Conservation (phyloP, 2,888 invertebrate genomes). For the Fragum whitleyi region DNA sequence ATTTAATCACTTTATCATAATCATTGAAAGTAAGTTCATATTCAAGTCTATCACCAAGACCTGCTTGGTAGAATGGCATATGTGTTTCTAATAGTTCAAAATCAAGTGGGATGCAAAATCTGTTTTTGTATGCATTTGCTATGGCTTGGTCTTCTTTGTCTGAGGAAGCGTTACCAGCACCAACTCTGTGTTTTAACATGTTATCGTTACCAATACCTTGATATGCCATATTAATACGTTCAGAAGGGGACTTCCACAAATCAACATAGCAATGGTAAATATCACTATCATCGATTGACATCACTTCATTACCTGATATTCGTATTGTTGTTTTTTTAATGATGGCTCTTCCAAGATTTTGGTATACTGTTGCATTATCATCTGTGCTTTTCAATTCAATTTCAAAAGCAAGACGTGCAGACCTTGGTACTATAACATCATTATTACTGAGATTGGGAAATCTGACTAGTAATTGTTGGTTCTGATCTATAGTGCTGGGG, state of each 20-base stretch:
- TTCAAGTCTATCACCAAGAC: conserved; percentile 48
- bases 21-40: conserved; percentile 49
- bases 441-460: conserved; percentile 60
- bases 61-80: conserved; percentile 51
- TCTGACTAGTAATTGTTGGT: conserved; percentile 59
- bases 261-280: conserved; percentile 55
- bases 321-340: conserved; percentile 58
- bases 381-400: conserved; percentile 47
- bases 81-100: conserved; percentile 42
- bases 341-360: conserved; percentile 58
- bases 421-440: conserved; percentile 60
- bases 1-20: conserved; percentile 45
- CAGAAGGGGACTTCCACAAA: conserved; percentile 38
- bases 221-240: conserved; percentile 42
- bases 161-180: conserved; percentile 38
- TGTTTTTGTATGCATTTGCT: conserved; percentile 52
- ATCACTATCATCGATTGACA: conserved; percentile 57
- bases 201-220: conserved; percentile 52
- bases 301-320: conserved; percentile 60
- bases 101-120: conserved; percentile 59
- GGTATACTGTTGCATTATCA: conserved; percentile 49
- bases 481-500: conserved; percentile 60
- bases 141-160: conserved; percentile 53
- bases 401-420: conserved; percentile 54
- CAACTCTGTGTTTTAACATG: conserved; percentile 47